These are phyloP conservation scores for Haliclona indistincta DNA, from an alignment of 37 sponge, comb jelly and placozoan species.

Conservation along the genomic window DNA sequence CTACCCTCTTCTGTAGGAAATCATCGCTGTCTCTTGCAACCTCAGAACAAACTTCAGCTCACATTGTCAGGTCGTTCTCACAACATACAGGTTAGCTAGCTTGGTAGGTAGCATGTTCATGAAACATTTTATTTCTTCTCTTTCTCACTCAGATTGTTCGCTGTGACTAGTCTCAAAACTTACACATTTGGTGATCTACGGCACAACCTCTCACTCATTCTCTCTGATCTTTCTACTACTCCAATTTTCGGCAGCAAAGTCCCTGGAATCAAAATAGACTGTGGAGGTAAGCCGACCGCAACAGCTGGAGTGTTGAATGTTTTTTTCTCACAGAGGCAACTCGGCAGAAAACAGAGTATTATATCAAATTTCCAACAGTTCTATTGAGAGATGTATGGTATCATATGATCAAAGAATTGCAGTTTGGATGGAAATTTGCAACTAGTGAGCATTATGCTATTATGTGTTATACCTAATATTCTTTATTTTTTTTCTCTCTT, in stretches of 20 bases:
- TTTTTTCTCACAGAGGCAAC: no score
- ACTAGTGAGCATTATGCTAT: no score
- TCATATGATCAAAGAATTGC: constrained; percentile 40
- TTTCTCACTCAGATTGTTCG: constrained; percentile 40
- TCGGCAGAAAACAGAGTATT: no score
- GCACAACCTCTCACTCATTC: constrained; percentile 5
- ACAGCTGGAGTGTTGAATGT: no score
- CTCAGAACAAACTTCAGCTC: constrained; percentile 25
- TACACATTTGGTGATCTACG: constrained; percentile 38
- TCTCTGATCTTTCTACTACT: not conserved
- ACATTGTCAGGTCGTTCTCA: constrained; percentile 29
- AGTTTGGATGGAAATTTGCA: constrained; percentile 26
- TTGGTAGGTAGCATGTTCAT: no score
- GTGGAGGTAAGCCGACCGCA: no score
- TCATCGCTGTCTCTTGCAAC: constrained; percentile 2
- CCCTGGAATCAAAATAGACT: constrained; percentile 46
- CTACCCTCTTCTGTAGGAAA: not conserved
- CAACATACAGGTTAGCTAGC: constrained; percentile 43
- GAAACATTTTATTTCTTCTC: no score
- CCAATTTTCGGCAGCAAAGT: constrained; percentile 10
- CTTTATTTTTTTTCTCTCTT: no score
- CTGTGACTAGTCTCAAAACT: constrained; percentile 24
- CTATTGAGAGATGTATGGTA: constrained; percentile 40
- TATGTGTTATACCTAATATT: no score
- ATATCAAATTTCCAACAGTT: constrained; percentile 5